Base-by-base conservation (phyloP, 2,113 vertebrate genomes). In the Myiagra hebetior region DNA sequence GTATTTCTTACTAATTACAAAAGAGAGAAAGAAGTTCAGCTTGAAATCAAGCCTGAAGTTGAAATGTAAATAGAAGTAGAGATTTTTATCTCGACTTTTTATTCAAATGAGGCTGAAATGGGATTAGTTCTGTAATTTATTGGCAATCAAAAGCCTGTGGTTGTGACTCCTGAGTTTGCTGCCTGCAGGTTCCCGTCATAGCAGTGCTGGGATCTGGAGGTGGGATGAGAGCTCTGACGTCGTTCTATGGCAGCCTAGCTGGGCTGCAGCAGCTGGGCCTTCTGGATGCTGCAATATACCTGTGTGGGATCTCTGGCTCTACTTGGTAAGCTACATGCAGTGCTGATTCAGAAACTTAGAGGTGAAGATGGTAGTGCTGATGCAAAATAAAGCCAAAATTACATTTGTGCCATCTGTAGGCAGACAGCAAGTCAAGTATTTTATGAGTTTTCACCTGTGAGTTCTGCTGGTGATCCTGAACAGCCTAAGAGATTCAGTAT, bases 291-390 rank as follows among this genome's bases (percentile, higher is more conserved):
- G 80, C 97, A 31, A 92, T 78, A 3, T 99, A 99, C 85, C 91
- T 99, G 33, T 97, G 98, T 12, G 98, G 98, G 10, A 98, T 99
- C 77, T 99, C 99, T 63, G 99, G 99, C 42, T 98, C 99, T n/a
- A 99, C 99, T 30, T 99, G 99, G 99, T 99, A 94, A 92, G 98
- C 53, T 52, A 37, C 18, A 7, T n/a, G 26, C 31, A 35, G 18
- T 9, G 19, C 27, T 56, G 52, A 28, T 39, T 85, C 41, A 57
- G 46, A 81, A 73, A 42, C 19, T 63, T 56, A 15, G 2, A 23
- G 31, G 22, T 85, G 12, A 74, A 49, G 64, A 5, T 37, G 11
- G 13, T 30, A 31, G 33, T 0, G 1, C 15, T 50, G n/a, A 22
- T 60, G 24, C n/a, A 93, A 59, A 77, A 28, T 47, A 63, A 67